A percentile compares a stretch with the other conserved stretches of the same genome.
phyloP scores from a whole-genome alignment of 2,888 invertebrate species.

The Sinohyriopsis cumingii region DNA sequence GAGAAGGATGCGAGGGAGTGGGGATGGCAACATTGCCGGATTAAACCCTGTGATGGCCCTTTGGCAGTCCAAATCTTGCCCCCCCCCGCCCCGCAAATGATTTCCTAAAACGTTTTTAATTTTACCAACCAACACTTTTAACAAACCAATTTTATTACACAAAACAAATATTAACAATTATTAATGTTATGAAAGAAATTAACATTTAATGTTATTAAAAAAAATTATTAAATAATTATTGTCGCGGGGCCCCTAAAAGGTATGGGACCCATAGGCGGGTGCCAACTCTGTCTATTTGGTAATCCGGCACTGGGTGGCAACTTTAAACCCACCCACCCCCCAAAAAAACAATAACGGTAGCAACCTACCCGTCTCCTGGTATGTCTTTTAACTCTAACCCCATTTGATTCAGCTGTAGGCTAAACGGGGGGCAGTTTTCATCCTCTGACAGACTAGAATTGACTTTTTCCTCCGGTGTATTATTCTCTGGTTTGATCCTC shows the following conservation, averaged over 20 bases:
- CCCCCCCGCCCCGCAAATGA: no score
- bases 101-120: no score
- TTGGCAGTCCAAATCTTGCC: neutral
- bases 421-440: constrained; percentile 68
- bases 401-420: constrained; percentile 69
- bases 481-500: constrained; percentile 53
- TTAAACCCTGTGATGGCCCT: neutral
- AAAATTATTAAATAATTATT: no score
- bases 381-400: constrained; percentile 73
- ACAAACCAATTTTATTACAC: no score
- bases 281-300: no score
- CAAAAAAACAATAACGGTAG: neutral
- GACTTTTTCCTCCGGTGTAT: constrained; percentile 56
- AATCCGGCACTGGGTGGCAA: neutral
- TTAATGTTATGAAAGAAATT: no score
- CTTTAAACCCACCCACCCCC: neutral
- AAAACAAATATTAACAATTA: no score
- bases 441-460: constrained; percentile 67
- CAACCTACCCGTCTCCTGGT: constrained; percentile 73
- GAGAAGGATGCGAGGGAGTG: neutral
- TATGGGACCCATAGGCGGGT: no score
- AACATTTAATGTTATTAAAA: no score
- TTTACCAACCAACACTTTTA: no score
- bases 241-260: no score
- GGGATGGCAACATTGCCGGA: no score